Base-by-base conservation (phyloP, 2,113 vertebrate species). In the Sapayoa aenigma region DNA sequence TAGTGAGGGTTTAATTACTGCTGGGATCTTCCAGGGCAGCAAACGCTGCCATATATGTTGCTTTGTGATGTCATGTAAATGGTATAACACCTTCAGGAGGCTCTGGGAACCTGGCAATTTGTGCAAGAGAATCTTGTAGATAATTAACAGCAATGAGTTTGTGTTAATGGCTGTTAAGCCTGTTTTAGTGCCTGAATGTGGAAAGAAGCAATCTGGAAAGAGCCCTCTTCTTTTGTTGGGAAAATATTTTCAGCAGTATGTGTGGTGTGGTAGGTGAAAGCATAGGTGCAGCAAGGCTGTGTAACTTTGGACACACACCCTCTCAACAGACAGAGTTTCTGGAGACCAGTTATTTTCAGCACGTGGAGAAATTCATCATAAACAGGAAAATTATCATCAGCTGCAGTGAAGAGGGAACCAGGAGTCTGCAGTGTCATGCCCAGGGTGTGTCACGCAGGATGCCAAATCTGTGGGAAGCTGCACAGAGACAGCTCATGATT, bases 41-140 rank as follows among this genome's bases (percentile, higher is more conserved):
- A 95, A 94, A 88, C 74, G 46, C 89, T 95, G 73, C 78, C 55
- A 53, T 90, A 16, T 59, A 33, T 63, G 78, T 90, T 96, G 88
- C 94, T 95, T 28, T 52, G 76, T 90, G 95, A 84, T 96, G 97
- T 97, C 96, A 84, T 91, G 44, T 44, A 83, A 93, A 73, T 84
- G 83, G 89, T 85, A 90, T 4, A 96, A 59, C 24, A 79, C 30
- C 37, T 85, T 49, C 56, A 82, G 90, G 93, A 86, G 86, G 42
- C 85, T 76, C 65, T 94, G 92, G 83, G 82, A 95, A 82, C 65
- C 55, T 90, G 90, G 65, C 30, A 47, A 10, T 42, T 23, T 6
- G 41, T 47, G 50, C 37, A 68, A 30, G 74, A 92, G 92, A 95
- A 25, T 90, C 24, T 6, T 37, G 58, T 46, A 77, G 33, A 49